A percentile compares a stretch with the other conserved stretches of the same genome.
These are phyloP conservation scores for Allygus modestus DNA, from an alignment of 2,888 invertebrate species.

Conservation along the genomic window DNA sequence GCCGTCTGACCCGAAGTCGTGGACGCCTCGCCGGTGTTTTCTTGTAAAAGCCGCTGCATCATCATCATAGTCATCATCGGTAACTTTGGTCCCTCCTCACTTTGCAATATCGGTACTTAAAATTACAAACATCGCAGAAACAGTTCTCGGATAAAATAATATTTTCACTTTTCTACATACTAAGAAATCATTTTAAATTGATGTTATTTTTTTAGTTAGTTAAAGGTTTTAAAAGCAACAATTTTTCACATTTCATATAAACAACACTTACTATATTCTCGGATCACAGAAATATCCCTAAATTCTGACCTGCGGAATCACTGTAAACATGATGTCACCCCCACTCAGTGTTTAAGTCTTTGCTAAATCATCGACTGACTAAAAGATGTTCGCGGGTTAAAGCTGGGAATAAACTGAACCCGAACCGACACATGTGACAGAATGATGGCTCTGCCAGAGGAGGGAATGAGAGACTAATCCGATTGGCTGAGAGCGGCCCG, in stretches of 20 bases:
- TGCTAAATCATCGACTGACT: conserved; percentile 52
- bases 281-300: not conserved
- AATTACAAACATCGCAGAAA: not conserved
- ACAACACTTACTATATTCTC: not conserved
- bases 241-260: not conserved
- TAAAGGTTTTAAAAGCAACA: not conserved
- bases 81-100: conserved; percentile 36
- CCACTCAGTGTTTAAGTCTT: conserved; percentile 30
- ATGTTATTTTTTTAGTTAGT: not conserved
- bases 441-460: conserved; percentile 57
- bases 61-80: conserved; percentile 70
- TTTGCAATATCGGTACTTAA: not conserved
- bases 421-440: conserved; percentile 64
- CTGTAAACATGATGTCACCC: conserved; percentile 42
- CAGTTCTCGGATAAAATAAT: not conserved
- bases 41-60: conserved; percentile 69
- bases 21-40: conserved; percentile 73
- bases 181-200: not conserved
- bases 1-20: conserved; percentile 74
- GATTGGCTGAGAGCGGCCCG: conserved; percentile 54
- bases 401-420: conserved; percentile 57
- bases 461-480: conserved; percentile 29
- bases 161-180: not conserved
- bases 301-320: conserved; percentile 1
- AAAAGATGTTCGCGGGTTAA: conserved; percentile 56